Percentiles rank a stretch among this genome's conserved stretches.
Evolutionary conservation across 2,888 invertebrate genomes (phyloP).

Genomic region (Drosophila borealis): DNA sequence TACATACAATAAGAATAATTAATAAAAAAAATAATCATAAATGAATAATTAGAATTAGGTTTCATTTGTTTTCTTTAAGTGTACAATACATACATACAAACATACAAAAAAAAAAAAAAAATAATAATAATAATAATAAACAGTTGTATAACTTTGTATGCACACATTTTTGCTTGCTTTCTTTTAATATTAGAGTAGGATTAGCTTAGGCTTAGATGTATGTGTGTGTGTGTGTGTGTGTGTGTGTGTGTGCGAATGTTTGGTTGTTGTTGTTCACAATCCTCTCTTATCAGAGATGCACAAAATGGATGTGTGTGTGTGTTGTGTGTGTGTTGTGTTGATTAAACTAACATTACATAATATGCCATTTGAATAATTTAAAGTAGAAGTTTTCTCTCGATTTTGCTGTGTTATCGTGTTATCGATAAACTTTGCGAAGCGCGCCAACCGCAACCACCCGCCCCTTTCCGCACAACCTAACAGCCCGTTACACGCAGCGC

Average conservation of each 20-base stretch:
- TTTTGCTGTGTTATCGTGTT: conserved; percentile 22
- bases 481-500: conserved; percentile 43
- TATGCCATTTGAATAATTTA: conserved; percentile 58
- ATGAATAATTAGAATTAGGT: conserved; percentile 52
- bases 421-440: conserved; percentile 26
- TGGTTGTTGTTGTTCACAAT: not conserved
- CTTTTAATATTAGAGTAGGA: conserved; percentile 38
- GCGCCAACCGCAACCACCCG: conserved; percentile 14
- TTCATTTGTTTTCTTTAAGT: conserved; percentile 41
- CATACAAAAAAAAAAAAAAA: conserved; percentile 34
- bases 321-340: conserved; percentile 34
- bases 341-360: conserved; percentile 65
- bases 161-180: conserved; percentile 29
- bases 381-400: conserved; percentile 51
- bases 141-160: conserved; percentile 55
- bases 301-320: conserved; percentile 23
- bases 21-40: conserved; percentile 45
- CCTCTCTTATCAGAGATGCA: conserved; percentile 6
- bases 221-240: conserved; percentile 24
- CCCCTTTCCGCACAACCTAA: conserved; percentile 6
- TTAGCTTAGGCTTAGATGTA: conserved; percentile 53
- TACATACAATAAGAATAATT: conserved; percentile 35
- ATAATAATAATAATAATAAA: conserved; percentile 16
- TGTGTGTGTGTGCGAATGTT: conserved; percentile 1
- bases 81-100: conserved; percentile 50